A percentile compares a stretch with the other conserved stretches of the same genome.
These are phyloP conservation scores for Cassiopea xamachana DNA, from an alignment of 30 jellyfish, hydroid and myxozoan species.

Conservation along the genomic window DNA sequence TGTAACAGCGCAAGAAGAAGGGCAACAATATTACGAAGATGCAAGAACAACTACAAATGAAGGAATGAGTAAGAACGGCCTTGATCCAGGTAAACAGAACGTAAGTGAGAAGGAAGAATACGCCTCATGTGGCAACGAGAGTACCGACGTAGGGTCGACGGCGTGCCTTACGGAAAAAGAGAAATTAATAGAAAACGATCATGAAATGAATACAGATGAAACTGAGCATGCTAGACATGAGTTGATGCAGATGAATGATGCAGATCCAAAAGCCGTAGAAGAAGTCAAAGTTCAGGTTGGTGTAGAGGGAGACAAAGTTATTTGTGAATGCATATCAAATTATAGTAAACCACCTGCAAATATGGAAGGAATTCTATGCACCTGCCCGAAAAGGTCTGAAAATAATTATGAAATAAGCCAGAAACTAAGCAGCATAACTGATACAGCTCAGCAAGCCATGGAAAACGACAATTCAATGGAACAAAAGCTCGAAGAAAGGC, in stretches of 20 bases:
- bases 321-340: not conserved
- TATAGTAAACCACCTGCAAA: constrained; percentile 15
- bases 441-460: not conserved
- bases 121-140: not conserved
- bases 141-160: not conserved
- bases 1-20: not conserved
- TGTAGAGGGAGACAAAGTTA: not conserved
- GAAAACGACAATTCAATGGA: not conserved
- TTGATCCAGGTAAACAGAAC: not conserved
- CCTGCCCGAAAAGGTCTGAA: constrained; percentile 1
- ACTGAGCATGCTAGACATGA: not conserved
- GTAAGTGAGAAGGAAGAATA: not conserved
- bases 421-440: not conserved
- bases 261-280: no score
- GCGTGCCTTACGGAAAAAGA: not conserved
- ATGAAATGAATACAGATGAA: no score
- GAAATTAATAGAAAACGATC: not conserved
- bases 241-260: not conserved
- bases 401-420: not conserved
- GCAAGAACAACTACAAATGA: not conserved
- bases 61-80: not conserved
- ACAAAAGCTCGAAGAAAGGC: not conserved
- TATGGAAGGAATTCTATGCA: not conserved
- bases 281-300: not conserved
- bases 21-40: not conserved